Evolutionary conservation across 2,113 vertebrate species (phyloP).

Genomic region (Malaclemys terrapin): DNA sequence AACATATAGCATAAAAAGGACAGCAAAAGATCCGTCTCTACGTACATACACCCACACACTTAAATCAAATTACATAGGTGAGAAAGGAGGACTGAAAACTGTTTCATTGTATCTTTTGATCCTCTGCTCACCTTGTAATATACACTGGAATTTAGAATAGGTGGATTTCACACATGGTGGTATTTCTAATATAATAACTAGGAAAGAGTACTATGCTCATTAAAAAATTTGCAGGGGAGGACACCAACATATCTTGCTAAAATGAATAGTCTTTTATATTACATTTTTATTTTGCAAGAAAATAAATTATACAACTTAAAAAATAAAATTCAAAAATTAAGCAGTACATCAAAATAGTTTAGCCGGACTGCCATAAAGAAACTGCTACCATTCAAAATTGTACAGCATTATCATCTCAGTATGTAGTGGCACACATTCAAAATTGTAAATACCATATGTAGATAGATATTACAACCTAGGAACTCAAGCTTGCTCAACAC

Average conservation of each 20-base stretch:
- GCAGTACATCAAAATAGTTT: constrained; percentile 89
- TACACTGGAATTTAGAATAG: not conserved
- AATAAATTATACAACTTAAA: constrained; percentile 95
- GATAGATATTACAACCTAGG: constrained; percentile 81
- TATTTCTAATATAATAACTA: not conserved
- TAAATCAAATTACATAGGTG: not conserved
- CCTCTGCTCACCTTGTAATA: not conserved
- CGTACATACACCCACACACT: not conserved
- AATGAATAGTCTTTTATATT: constrained; percentile 81
- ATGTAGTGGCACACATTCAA: constrained; percentile 87
- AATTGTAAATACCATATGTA: constrained; percentile 78
- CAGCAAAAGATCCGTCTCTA: not conserved
- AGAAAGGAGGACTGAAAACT: not conserved
- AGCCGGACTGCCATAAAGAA: constrained; percentile 85
- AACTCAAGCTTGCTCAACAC: constrained; percentile 82
- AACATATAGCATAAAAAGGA: not conserved
- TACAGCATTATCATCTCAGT: constrained; percentile 80
- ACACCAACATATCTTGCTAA: constrained; percentile 72
- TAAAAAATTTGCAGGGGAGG: constrained; percentile 29
- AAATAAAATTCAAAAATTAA: constrained; percentile 89
- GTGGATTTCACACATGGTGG: not conserved
- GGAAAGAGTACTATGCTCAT: not conserved
- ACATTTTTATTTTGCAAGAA: constrained; percentile 94
- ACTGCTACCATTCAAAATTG: constrained; percentile 84
- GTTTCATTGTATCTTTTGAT: not conserved